Base-by-base conservation (phyloP, 2,888 invertebrate genomes). In the Lymantria monacha region DNA sequence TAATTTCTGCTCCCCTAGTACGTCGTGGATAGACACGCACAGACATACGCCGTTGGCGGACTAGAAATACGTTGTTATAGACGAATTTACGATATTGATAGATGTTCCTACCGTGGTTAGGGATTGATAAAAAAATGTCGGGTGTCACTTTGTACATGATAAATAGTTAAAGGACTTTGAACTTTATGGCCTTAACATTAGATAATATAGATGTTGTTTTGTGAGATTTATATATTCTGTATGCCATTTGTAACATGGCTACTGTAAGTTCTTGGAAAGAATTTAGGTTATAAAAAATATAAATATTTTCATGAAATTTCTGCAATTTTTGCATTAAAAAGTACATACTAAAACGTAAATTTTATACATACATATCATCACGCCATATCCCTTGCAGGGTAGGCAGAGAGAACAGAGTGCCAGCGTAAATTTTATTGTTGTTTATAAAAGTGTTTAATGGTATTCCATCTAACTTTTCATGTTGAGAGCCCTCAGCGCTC, bases 1-100 rank as follows among this genome's bases (percentile, higher is more conserved):
- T 84, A 88, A 88, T 89, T 86, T 87, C 76, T 81, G 80, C 77
- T 79, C 82, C 83, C 81, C 72, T 67, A 61, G 64, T 65, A 66
- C 64, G 15, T 37, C 36, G 48, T 38, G 30, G 42, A 55, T 50
- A 53, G 63, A 65, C 74, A 74, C 74, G 75, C 76, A 73, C 76
- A 67, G 69, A 69, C 71, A 69, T 73, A 72, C 66, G 72, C 73
- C 73, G 66, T 61, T 61, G 67, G 73, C 65, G 72, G 72, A 74
- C 80, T 79, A 79, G 79, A 73, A 76, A 79, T 79, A 67, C 66
- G 61, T 63, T 73, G 81, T 79, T 75, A 79, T 77, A 72, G 74
- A 75, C 72, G 76, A 79, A 77, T 77, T 78, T 74, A 74, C 76
- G 69, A 71, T 74, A 78, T 78, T 79, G 82, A 81, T 76, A 74